Evolutionary conservation across 1,140 invertebrate genomes (phyloP), one percentile per base, ranked within the genome.

Genomic region (Globodera rostochiensis): DNA sequence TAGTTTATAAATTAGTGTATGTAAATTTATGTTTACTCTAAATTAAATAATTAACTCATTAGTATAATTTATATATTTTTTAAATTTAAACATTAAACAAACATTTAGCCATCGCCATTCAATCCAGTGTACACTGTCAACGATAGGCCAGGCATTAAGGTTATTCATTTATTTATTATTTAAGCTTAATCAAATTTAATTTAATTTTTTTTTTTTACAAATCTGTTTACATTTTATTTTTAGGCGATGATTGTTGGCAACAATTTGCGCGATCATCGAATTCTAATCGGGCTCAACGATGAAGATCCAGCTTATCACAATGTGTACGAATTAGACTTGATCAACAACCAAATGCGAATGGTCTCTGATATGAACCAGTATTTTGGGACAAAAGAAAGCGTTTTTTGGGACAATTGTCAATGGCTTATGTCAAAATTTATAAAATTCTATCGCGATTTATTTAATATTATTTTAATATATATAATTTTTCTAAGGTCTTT

Each of bases 291-390:
- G 9, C 73, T 86, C 6, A 86, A 86, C 69, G 86, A 86, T 64
- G 86, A 86, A 69, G 85, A 86, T 57, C 86, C 85, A 11, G 79
- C 83, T 7, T 86, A 78, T 73, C 85, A 86, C 71, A 86, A 86
- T 77, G 67, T 86, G 67, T 86, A 86, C 70, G 85, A 86, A 76
- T 77, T 87, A 15, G 82, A 86, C 71, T 77, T 86, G 36, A 21
- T 76, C 53, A 87, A 82, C 19, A 86, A 86, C 71, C 81, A 86
- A 77, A 86, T 86, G 85, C 60, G 84, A 57, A 82, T 87, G 84
- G 67, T 85, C 13, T 85, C 13, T 73, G 57, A 53, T 11, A 11
- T 53, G 15, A 7, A 8, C 11, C 50, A 53, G 49, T 50, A 2
- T 7, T 7, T 25, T 25, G 25, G 25, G 25, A 25, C 25, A 25